phyloP scores from a whole-genome alignment of 1,140 invertebrate genomes.

The Hyles euphorbiae region DNA sequence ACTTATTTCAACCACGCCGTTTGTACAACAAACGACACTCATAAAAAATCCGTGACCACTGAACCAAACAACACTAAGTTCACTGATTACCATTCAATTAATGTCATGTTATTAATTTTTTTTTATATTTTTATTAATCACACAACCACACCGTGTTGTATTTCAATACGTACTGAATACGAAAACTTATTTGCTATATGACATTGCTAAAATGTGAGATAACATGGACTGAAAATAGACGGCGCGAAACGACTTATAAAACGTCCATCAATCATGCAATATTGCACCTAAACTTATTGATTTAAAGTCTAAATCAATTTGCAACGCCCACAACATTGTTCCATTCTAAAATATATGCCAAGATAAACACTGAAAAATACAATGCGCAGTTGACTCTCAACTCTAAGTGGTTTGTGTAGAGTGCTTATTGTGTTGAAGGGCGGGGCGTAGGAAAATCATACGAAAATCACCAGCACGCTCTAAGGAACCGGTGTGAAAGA shows the following conservation, averaged over 20 bases:
- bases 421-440: conserved; percentile 22
- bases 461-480: conserved; percentile 37
- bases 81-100: conserved; percentile 2
- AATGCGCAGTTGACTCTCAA: conserved; percentile 18
- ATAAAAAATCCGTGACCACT: too few relatives aligned
- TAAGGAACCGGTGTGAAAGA: conserved; percentile 35
- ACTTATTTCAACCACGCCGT: too few relatives aligned
- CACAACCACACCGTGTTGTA: not conserved
- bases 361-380: conserved; percentile 57
- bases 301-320: conserved; percentile 15
- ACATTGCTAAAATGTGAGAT: conserved; percentile 64
- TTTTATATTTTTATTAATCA: not conserved
- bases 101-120: not conserved
- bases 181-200: conserved; percentile 45
- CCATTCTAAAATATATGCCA: conserved; percentile 18
- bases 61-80: too few relatives aligned
- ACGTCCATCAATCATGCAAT: conserved; percentile 11
- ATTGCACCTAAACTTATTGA: conserved; percentile 11
- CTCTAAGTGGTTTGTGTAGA: conserved; percentile 28
- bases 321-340: conserved; percentile 12
- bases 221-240: conserved; percentile 30
- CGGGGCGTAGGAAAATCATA: conserved; percentile 48
- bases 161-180: conserved; percentile 22
- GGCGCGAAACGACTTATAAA: conserved; percentile 20
- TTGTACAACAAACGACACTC: too few relatives aligned